Base-by-base conservation (phyloP, 2,888 invertebrate species). In the Chelonus formosanus region DNA sequence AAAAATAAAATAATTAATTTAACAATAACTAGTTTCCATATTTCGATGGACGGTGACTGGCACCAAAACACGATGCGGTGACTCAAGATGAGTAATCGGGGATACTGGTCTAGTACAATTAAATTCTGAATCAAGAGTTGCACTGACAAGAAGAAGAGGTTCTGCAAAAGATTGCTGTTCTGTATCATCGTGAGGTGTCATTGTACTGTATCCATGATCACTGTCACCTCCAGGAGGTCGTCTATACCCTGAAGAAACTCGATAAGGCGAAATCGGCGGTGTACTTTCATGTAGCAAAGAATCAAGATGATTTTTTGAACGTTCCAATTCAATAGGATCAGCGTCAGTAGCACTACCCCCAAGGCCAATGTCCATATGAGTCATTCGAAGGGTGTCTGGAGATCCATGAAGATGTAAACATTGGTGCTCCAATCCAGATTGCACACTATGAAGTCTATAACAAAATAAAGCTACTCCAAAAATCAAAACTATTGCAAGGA, bases 141-240 rank as follows among this genome's bases (percentile, higher is more conserved):
- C 76, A 5, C 78, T 78, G 3, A 82, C 77, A 6, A 84, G 73
- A 35, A 84, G 67, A 40, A 80, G 64, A 1, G 82, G 82, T 63
- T 82, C 84, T 10, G 91, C 92, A 74, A 92, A 91, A 5, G 91
- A 92, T 72, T 92, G 90, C 74, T 93, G 92, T 80, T 95, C 94
- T 1, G 93, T 93, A 79, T 95, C 95, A 78, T 95, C 95, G 75
- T 95, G 94, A 1, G 94, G 94, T 0, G 95, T 95, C 95, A 95
- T 95, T 0, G 95, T 95, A 3, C 95, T 95, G 84, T 97, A 97
- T 2, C 97, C 97, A 80, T 96, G 95, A 85, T 97, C 97, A n/a
- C 94, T 95, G 75, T 92, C 92, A 53, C 91, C 91, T 0, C 92
- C 90, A 0, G 91, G 89, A 54, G 91, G 89, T 3, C 93, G 90